Percentiles rank a stretch among this genome's conserved stretches.
Conservation (phyloP, 2,113 vertebrate genomes). For the Isichthys henryi region DNA sequence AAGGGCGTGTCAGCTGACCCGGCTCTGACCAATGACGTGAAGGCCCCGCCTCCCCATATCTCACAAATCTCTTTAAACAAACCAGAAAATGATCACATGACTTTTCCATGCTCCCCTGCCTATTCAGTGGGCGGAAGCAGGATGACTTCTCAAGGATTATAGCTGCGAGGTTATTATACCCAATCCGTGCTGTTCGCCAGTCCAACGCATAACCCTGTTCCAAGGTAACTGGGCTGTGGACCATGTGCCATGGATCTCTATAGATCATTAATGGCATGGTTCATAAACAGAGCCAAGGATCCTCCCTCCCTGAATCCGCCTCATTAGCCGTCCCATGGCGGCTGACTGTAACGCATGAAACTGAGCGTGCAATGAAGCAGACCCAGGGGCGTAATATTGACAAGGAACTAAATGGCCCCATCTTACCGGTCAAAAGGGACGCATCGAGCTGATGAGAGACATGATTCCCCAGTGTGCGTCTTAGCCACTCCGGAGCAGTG, state of each 20-base stretch:
- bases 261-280: neutral
- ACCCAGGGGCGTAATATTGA: neutral
- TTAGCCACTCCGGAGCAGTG: neutral
- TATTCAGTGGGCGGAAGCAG: neutral
- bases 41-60: neutral
- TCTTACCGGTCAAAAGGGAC: neutral
- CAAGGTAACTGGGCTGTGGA: neutral
- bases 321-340: neutral
- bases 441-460: too few species aligned
- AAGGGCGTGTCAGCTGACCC: neutral
- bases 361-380: neutral
- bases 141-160: neutral
- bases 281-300: neutral
- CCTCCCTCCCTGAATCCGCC: neutral
- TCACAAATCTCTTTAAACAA: neutral
- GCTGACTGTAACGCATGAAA: neutral
- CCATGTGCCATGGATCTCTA: neutral
- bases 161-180: neutral
- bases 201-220: neutral
- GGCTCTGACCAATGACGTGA: neutral
- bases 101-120: neutral
- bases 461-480: too few species aligned
- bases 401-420: neutral
- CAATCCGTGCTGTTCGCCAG: neutral
- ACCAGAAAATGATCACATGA: neutral